Percentiles rank a stretch among this genome's conserved stretches.
Conservation (phyloP, 1,140 invertebrate species). For the Leptoteleia sp. region DNA sequence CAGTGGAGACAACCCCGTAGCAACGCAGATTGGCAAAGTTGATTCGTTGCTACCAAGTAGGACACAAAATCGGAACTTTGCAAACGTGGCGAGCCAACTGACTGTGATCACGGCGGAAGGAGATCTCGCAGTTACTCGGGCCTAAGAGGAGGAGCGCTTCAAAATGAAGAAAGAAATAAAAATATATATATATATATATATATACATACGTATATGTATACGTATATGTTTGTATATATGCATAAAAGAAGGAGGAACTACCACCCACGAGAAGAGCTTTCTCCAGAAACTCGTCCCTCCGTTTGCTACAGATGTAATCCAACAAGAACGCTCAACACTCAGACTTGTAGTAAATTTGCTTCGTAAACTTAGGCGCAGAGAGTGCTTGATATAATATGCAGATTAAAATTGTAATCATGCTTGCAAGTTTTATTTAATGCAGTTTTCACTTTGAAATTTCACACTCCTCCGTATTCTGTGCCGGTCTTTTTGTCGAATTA, state of each 20-base stretch:
- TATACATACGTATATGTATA: too few species aligned
- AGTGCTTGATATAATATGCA: slow-evolving; percentile 1
- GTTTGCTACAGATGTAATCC: slow-evolving; percentile 55
- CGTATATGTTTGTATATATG: too few species aligned
- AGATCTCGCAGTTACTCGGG: slow-evolving; percentile 46
- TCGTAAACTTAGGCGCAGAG: slow-evolving; percentile 15
- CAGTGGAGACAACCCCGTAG: slow-evolving; percentile 48
- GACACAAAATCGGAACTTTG: slow-evolving; percentile 66
- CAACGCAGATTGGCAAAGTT: slow-evolving; percentile 52
- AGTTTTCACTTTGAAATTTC: neutral
- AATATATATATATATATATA: too few species aligned
- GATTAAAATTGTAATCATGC: too few species aligned
- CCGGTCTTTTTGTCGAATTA: too few species aligned
- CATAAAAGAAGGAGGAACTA: slow-evolving; percentile 52
- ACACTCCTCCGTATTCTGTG: too few species aligned
- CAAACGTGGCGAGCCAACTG: slow-evolving; percentile 65
- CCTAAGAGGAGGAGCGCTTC: slow-evolving; percentile 44
- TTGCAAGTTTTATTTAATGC: slow-evolving; percentile 3
- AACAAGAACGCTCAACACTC: slow-evolving; percentile 42
- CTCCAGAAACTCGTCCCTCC: slow-evolving; percentile 53
- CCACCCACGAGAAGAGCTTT: slow-evolving; percentile 62
- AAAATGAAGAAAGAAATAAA: too few species aligned
- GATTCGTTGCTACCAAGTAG: slow-evolving; percentile 50
- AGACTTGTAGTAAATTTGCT: too few species aligned
- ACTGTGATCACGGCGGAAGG: slow-evolving; percentile 55